Base-by-base conservation (phyloP, 2,113 vertebrate species). In the Suncus etruscus region DNA sequence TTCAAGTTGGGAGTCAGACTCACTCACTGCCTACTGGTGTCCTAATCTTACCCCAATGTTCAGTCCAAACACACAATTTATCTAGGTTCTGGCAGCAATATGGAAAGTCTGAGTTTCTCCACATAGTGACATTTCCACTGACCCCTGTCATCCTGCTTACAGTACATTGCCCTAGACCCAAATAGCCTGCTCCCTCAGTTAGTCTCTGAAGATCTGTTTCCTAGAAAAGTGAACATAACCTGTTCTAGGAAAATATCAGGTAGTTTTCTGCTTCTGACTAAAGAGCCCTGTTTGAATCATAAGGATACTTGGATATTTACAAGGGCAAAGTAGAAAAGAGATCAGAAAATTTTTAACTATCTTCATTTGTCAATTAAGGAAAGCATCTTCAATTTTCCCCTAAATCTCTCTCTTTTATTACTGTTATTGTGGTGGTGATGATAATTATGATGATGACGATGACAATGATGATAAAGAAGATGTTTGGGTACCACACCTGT, bases 211-310 rank as follows among this genome's bases (percentile, higher is more conserved):
- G 76, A 11, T 70, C 5, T 45, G 6, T 65, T 83, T 69, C 25
- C 51, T 45, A 81, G 54, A 12, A 77, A 54, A 83, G 27, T 74
- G n/a, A 47, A 39, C 50, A 39, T 69, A 20, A 61, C 58, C 16
- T 61, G 3, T 61, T 61, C 58, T 61, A 61, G 22, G 58, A 61
- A 16, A 61, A 22, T 16, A 20, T 58, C 25, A 76, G 63, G 39
- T 45, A 39, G 24, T 89, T 89, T 88, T 48, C 76, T 77, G 18
- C 78, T 93, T 76, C 32, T 9, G 68, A 82, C 68, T 58, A 80
- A 31, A 66, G 80, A 50, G 22, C 51, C 63, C 54, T 89, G 39
- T 32, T 78, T 92, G 80, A 63, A 48, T 86, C 10, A n/a, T 20
- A 61, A 22, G 18, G 58, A 61, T 22, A 16, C 63, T 82, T 24